Percentiles rank a stretch among this genome's conserved stretches.
Conservation (phyloP, 2,113 vertebrate species). For the Tretioscincus oriximinensis region DNA sequence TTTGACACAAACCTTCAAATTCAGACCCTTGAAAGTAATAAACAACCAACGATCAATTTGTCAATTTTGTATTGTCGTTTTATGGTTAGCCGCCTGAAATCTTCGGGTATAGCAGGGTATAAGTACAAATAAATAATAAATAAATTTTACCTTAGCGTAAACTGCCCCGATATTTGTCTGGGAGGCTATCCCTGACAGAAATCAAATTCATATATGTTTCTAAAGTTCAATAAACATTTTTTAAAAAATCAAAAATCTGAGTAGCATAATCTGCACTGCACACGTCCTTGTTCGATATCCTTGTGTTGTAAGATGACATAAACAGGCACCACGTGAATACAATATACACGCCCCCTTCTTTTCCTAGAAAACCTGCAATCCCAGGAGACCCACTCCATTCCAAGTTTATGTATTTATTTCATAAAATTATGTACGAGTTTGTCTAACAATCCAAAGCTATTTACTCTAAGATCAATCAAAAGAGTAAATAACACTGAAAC, state of each 20-base stretch:
- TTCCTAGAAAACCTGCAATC: conserved; percentile 2
- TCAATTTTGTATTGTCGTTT: no score
- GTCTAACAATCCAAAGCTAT: background rate
- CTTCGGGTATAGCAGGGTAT: no score
- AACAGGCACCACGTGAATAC: background rate
- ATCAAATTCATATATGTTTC: background rate
- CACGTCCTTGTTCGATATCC: background rate
- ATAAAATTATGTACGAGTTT: background rate
- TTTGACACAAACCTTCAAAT: no score
- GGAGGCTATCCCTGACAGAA: background rate
- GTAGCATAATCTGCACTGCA: background rate
- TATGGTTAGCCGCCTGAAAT: no score
- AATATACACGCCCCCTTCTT: background rate
- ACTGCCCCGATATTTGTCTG: no score
- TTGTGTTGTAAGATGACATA: background rate
- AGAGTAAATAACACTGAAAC: background rate
- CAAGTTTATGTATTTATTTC: background rate
- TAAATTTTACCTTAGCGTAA: no score
- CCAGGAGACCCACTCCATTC: background rate
- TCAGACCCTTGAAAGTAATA: no score
- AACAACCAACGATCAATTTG: no score
- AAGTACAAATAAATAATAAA: no score
- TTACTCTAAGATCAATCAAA: no score
- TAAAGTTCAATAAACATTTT: no score
- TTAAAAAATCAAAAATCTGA: background rate